These are phyloP conservation scores for Meriones psammophilus DNA, from an alignment of 2,797 vertebrate genomes.

Conservation along the genomic window DNA sequence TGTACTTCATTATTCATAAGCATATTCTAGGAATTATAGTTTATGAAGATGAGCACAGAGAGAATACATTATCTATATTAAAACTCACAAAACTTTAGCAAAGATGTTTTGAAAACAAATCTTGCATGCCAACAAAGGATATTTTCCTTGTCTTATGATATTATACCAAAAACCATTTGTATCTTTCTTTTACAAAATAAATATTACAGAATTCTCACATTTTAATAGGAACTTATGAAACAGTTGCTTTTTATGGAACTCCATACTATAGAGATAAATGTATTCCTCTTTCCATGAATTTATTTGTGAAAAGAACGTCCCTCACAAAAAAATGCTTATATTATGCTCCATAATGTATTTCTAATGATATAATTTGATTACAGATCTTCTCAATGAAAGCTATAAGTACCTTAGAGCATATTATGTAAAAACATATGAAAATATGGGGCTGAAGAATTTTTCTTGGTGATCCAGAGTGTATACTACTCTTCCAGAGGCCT, in stretches of 20 bases:
- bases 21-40: not conserved
- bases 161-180: not conserved
- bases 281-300: conserved; percentile 13
- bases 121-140: not conserved
- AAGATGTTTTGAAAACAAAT: not conserved
- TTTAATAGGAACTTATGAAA: not conserved
- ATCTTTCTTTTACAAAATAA: conserved; percentile 17
- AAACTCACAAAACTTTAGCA: not conserved
- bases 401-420: not conserved
- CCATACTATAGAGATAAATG: not conserved
- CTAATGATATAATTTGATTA: not conserved
- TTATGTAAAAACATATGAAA: not conserved
- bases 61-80: not conserved
- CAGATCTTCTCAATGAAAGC: conserved; percentile 20
- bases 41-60: not conserved
- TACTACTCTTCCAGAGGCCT: not conserved
- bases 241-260: not conserved
- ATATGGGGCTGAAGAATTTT: not conserved
- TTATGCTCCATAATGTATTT: not conserved
- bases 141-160: not conserved
- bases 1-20: not conserved
- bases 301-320: not conserved
- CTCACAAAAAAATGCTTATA: not conserved
- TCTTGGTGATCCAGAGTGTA: not conserved
- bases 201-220: not conserved